phyloP scores from a whole-genome alignment of 2,113 vertebrate genomes.

The Potamarius usumacintae region DNA sequence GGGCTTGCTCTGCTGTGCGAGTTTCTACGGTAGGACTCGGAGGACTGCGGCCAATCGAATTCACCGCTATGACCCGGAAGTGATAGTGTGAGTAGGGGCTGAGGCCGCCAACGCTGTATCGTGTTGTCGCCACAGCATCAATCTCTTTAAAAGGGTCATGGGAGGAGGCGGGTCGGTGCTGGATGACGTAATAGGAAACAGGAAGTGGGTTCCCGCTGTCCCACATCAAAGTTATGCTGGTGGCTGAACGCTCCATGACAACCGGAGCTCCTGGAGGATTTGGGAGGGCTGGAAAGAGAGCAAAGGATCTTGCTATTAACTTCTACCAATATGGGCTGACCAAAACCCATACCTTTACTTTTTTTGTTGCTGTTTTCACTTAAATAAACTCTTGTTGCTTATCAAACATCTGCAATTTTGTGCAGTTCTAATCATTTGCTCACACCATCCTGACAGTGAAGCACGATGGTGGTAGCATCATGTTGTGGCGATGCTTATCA shows the following conservation, averaged over 20 bases:
- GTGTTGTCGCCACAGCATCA: conserved; percentile 94
- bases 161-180: conserved; percentile 88
- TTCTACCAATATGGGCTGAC: neutral
- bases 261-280: conserved; percentile 89
- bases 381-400: neutral
- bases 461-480: neutral
- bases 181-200: conserved; percentile 94
- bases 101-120: conserved; percentile 95
- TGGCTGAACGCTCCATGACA: conserved; percentile 95
- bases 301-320: neutral
- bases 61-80: conserved; percentile 92
- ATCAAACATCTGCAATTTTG: neutral
- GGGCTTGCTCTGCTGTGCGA: conserved; percentile 93
- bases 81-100: conserved; percentile 98
- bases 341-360: neutral
- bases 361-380: too few species aligned
- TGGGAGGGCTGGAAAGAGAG: conserved; percentile 81
- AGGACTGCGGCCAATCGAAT: conserved; percentile 93
- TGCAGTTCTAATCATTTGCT: neutral
- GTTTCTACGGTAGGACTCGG: conserved; percentile 89
- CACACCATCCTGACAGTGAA: neutral
- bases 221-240: conserved; percentile 97
- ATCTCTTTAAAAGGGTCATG: conserved; percentile 95
- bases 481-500: neutral
- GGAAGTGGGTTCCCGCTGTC: conserved; percentile 97